Percentiles rank a stretch among this genome's conserved stretches.
Evolutionary conservation across 2,888 invertebrate species (phyloP).

Genomic region (Heliothis peltigera): DNA sequence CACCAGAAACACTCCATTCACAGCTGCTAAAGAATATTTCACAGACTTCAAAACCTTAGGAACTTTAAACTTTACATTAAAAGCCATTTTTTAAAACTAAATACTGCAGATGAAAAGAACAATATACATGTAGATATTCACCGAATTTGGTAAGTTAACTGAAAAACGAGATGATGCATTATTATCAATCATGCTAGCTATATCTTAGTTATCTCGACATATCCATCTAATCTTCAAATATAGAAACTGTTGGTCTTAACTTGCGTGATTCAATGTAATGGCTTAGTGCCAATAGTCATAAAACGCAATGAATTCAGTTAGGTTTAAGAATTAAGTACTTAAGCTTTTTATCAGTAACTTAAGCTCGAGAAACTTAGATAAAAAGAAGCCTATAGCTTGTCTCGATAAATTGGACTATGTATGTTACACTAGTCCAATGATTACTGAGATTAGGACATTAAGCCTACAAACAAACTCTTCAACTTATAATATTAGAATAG

Average conservation of each 20-base stretch:
- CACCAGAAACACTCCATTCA: constrained; percentile 94
- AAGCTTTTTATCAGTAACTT: too few relatives aligned
- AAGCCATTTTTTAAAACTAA: constrained; percentile 60
- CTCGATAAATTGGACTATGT: too few relatives aligned
- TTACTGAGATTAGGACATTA: too few relatives aligned
- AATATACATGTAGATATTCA: constrained; percentile 50
- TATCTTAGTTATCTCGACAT: constrained; percentile 83
- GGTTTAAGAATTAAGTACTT: too few relatives aligned
- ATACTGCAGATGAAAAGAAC: constrained; percentile 10
- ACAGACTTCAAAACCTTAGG: constrained; percentile 87
- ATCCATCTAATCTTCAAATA: constrained; percentile 76
- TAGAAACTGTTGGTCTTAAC: constrained; percentile 30
- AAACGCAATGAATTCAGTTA: not conserved
- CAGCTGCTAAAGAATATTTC: constrained; percentile 92
- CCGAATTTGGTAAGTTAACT: constrained; percentile 68
- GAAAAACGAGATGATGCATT: constrained; percentile 75
- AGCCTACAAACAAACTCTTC: too few relatives aligned
- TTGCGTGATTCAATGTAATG: constrained; percentile 25
- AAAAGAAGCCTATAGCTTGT: too few relatives aligned
- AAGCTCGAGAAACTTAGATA: too few relatives aligned
- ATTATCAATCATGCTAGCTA: constrained; percentile 80
- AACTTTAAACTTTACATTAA: constrained; percentile 85
- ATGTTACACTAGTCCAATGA: too few relatives aligned
- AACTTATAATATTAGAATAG: too few relatives aligned
- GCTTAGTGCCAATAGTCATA: not conserved